phyloP scores from a whole-genome alignment of 2,888 invertebrate genomes.

The Masnerella sp. region DNA sequence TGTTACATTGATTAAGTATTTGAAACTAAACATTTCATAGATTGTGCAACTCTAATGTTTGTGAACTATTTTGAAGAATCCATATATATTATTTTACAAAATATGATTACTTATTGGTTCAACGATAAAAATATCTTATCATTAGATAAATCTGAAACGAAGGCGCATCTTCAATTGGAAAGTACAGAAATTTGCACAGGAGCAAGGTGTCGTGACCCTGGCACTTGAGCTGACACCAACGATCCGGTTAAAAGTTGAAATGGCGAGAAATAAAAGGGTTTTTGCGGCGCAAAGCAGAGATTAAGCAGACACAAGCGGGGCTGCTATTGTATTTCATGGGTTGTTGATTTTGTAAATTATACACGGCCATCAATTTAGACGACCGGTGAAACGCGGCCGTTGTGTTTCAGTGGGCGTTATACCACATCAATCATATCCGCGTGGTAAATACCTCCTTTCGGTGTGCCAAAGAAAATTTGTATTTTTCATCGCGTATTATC shows the following conservation, averaged over 20 bases:
- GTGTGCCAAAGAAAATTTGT: slow-evolving; percentile 66
- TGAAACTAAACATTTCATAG: no score
- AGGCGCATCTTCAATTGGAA: slow-evolving; percentile 11
- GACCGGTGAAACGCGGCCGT: slow-evolving; percentile 69
- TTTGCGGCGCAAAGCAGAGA: slow-evolving; percentile 64
- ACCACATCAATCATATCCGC: slow-evolving; percentile 72
- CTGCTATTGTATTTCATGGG: slow-evolving; percentile 71
- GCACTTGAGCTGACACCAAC: slow-evolving; percentile 18
- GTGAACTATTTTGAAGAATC: no score
- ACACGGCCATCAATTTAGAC: slow-evolving; percentile 72
- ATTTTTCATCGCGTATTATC: slow-evolving; percentile 64
- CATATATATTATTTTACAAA: no score
- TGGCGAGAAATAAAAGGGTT: slow-evolving; percentile 67
- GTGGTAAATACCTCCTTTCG: slow-evolving; percentile 68
- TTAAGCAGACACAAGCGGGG: slow-evolving; percentile 64
- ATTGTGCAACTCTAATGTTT: no score
- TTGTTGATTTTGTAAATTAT: slow-evolving; percentile 75
- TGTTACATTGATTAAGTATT: no score
- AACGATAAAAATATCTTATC: no score
- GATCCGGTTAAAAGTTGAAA: slow-evolving; percentile 51
- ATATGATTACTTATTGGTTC: no score
- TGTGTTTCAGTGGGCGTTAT: slow-evolving; percentile 73
- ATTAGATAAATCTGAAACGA: background rate
- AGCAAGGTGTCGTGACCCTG: slow-evolving; percentile 20
- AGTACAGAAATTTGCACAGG: slow-evolving; percentile 14